Evolutionary conservation across 2,888 invertebrate genomes (phyloP).

Genomic region (Dromius quadrimaculatus): DNA sequence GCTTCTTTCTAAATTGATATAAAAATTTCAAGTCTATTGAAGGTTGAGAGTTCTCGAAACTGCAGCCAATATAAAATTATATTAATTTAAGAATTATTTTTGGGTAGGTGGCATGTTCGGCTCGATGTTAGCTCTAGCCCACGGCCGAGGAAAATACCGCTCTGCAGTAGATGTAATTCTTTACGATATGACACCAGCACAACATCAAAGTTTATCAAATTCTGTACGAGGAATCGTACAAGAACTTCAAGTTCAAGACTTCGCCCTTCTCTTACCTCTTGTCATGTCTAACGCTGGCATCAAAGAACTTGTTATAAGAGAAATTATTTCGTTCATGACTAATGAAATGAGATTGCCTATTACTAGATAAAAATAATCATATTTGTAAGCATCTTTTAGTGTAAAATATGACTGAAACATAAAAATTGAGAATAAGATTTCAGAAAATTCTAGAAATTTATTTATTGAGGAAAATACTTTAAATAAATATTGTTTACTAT

Average conservation of each 20-base stretch:
- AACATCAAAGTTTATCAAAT: conserved; percentile 58
- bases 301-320: conserved; percentile 57
- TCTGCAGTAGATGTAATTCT: conserved; percentile 61
- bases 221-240: conserved; percentile 56
- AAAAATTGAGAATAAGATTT: too few species aligned
- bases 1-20: too few species aligned
- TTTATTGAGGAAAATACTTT: too few species aligned
- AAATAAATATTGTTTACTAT: too few species aligned
- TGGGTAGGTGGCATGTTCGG: conserved; percentile 63
- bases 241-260: conserved; percentile 59
- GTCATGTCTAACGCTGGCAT: conserved; percentile 57
- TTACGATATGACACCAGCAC: conserved; percentile 60
- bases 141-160: conserved; percentile 60
- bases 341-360: conserved; percentile 58
- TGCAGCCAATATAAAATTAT: too few species aligned
- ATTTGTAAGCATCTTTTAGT: too few species aligned
- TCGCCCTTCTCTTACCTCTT: conserved; percentile 56
- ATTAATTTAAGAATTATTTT: too few species aligned
- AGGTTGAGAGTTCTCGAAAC: too few species aligned
- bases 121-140: conserved; percentile 59
- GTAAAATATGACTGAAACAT: too few species aligned
- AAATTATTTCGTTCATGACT: conserved; percentile 57
- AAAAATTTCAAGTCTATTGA: too few species aligned
- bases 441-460: too few species aligned
- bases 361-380: conserved; percentile 21